Evolutionary conservation across 2,797 vertebrate species (phyloP).

Genomic region (Pteronotus mesoamericanus): DNA sequence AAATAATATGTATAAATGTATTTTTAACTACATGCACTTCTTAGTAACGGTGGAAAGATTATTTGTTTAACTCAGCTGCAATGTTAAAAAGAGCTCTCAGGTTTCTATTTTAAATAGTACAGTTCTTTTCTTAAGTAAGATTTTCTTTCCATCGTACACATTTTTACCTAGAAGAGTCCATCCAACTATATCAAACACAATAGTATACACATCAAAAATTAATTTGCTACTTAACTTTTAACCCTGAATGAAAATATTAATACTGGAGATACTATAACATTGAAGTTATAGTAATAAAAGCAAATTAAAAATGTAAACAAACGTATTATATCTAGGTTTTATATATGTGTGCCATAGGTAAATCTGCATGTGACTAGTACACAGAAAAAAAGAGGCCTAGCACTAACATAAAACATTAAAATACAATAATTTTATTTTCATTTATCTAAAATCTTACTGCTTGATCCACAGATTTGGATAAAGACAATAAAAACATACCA

Average conservation of each 20-base stretch:
- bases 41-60: slow-evolving; percentile 79
- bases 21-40: slow-evolving; percentile 82
- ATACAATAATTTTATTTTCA: slow-evolving; percentile 33
- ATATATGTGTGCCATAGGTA: slow-evolving; percentile 33
- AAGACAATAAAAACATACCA: slow-evolving; percentile 37
- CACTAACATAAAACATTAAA: slow-evolving; percentile 20
- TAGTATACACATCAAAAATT: background rate
- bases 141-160: slow-evolving; percentile 74
- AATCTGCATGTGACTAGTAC: slow-evolving; percentile 37
- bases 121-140: slow-evolving; percentile 72
- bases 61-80: slow-evolving; percentile 79
- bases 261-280: slow-evolving; percentile 22
- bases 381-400: slow-evolving; percentile 12
- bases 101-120: slow-evolving; percentile 76
- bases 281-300: slow-evolving; percentile 27
- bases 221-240: slow-evolving; percentile 66
- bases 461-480: slow-evolving; percentile 1
- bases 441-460: slow-evolving; percentile 47
- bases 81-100: slow-evolving; percentile 69
- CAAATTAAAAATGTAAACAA: slow-evolving; percentile 58
- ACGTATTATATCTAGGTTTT: slow-evolving; percentile 52
- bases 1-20: slow-evolving; percentile 85
- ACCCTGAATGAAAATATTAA: slow-evolving; percentile 38
- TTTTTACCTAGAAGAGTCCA: slow-evolving; percentile 60
- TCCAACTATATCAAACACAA: slow-evolving; percentile 63